Evolutionary conservation across 2,888 invertebrate genomes (phyloP), one percentile per base, ranked within the genome.

Genomic region (Platycheirus albimanus): DNA sequence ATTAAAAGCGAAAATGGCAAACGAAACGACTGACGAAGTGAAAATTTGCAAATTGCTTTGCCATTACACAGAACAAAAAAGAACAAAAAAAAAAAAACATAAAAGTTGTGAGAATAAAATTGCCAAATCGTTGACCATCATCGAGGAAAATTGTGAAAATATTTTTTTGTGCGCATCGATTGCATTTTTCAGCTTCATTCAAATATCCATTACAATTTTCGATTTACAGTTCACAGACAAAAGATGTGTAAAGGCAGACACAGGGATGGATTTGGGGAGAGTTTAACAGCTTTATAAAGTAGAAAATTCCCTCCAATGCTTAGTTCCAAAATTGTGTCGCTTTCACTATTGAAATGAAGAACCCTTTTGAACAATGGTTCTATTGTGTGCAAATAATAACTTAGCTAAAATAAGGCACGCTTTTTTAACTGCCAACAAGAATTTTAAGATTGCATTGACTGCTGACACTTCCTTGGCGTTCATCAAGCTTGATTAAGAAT

Each of bases 131-230:
- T 61, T 52, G 47, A 72, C 67, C 49, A 51, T 67, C 51, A 56
- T 56, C 49, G 47, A 30, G 43, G 63, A 17, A 38, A 69, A 77
- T 72, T 47, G 63, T 19, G 64, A 51, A 66, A 70, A 41, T 41
- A 67, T 24, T 38, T 33, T 36, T 28, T 38, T 66, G 33, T 33
- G 43, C 33, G 36, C 61, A 67, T 69, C 72, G 63, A 69, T 67
- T 63, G 67, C 38, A 67, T 54, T 76, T n/a, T 76, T 63, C 61
- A 71, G 61, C 76, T 71, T 56, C 56, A 49, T 72, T 83, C 77
- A 72, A 83, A 83, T 83, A 83, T 77, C 83, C 83, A 83, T 83
- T 83, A 83, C 83, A 64, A 56, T 74, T 72, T 69, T 72, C 56
- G 30, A 71, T 67, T 52, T 47, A 36, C 58, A 43, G 15, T 58